Conservation (phyloP, 2,888 invertebrate genomes). For the Drosophila diplacantha region DNA sequence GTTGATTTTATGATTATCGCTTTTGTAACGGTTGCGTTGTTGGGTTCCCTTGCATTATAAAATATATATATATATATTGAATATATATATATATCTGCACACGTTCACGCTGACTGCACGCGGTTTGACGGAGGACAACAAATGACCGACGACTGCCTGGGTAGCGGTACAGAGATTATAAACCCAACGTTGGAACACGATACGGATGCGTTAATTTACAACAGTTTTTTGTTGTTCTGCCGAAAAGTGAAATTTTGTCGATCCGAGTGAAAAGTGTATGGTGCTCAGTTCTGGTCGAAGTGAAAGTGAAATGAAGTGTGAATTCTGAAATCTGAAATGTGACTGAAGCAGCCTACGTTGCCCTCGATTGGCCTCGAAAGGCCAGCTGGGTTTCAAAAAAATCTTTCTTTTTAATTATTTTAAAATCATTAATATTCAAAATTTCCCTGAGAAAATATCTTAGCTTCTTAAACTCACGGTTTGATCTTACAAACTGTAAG, state of each 20-base stretch:
- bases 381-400: background rate
- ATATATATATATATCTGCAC: conserved; percentile 1
- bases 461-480: no score
- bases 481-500: no score
- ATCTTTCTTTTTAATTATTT: no score
- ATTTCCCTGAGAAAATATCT: no score
- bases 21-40: conserved; percentile 3
- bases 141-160: background rate
- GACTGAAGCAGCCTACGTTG: background rate
- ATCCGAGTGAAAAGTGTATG: conserved; percentile 51
- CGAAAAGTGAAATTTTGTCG: conserved; percentile 56
- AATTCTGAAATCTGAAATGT: background rate
- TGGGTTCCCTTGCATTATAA: background rate
- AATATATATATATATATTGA: background rate
- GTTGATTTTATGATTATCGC: conserved; percentile 4
- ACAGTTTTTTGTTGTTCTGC: conserved; percentile 41
- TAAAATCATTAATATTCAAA: no score
- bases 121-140: background rate
- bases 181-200: conserved; percentile 36
- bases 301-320: conserved; percentile 23
- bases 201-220: conserved; percentile 46
- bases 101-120: background rate
- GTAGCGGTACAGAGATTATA: conserved; percentile 3
- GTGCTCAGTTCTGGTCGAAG: conserved; percentile 24
- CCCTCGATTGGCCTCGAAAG: background rate